phyloP scores from a whole-genome alignment of 2,797 vertebrate species.

The Bradypodion pumilum region DNA sequence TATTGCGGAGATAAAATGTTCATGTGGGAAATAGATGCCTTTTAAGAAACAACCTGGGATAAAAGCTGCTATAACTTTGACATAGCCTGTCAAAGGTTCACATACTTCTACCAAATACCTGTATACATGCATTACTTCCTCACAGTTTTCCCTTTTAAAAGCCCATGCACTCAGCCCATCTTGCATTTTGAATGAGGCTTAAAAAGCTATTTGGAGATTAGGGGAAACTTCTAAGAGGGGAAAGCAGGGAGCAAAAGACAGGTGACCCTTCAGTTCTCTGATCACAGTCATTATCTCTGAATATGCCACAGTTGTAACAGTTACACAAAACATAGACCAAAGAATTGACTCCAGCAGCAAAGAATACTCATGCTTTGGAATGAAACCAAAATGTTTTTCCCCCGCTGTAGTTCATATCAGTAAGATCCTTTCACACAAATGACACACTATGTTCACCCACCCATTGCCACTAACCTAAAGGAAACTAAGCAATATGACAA shows the following conservation, averaged over 20 bases:
- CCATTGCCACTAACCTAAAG: neutral
- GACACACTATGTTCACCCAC: neutral
- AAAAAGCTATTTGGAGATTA: neutral
- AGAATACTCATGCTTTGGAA: neutral
- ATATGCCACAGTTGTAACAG: neutral
- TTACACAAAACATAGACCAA: neutral
- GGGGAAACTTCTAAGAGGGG: neutral
- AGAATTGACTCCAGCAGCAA: neutral
- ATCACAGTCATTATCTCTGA: neutral
- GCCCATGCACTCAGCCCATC: neutral
- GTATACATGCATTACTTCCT: neutral
- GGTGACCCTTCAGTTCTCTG: too few relatives aligned
- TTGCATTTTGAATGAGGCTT: neutral
- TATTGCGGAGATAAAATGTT: neutral
- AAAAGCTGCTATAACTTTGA: neutral
- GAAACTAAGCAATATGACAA: neutral
- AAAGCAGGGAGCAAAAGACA: neutral
- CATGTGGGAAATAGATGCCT: neutral
- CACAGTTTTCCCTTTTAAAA: neutral
- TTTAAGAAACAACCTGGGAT: neutral
- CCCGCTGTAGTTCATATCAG: neutral
- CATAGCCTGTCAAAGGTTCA: neutral
- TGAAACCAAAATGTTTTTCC: neutral
- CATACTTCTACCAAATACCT: neutral
- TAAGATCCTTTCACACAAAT: neutral